Evolutionary conservation across 2,797 vertebrate species (phyloP).

Genomic region (Enteromius fasciolatus): DNA sequence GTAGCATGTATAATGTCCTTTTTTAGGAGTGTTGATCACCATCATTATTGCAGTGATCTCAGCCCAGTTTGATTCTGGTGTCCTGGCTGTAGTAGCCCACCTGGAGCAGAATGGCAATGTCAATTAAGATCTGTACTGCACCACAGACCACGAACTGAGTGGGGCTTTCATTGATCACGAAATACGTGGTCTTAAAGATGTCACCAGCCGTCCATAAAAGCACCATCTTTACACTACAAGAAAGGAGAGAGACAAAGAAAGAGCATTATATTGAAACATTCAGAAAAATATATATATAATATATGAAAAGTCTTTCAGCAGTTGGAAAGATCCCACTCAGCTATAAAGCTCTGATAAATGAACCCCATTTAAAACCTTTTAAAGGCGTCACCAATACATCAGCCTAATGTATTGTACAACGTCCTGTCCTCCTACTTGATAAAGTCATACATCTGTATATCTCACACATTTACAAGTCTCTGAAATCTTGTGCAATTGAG

Average conservation of each 20-base stretch:
- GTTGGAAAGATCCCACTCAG: neutral
- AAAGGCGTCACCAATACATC: conserved; percentile 13
- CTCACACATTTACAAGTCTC: conserved; percentile 10
- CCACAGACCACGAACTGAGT: conserved; percentile 83
- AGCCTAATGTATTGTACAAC: conserved; percentile 28
- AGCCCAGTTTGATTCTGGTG: conserved; percentile 72
- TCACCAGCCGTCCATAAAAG: conserved; percentile 82
- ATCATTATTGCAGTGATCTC: conserved; percentile 42
- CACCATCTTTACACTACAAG: conserved; percentile 84
- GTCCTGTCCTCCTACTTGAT: neutral
- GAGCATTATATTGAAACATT: neutral
- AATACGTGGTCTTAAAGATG: conserved; percentile 84
- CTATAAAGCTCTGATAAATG: conserved; percentile 42
- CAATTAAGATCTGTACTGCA: conserved; percentile 78
- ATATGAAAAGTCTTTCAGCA: neutral
- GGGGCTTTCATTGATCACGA: conserved; percentile 80
- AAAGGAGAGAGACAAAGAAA: conserved; percentile 51
- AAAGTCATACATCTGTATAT: conserved; percentile 31
- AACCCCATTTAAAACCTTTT: conserved; percentile 19
- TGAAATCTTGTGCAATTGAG: neutral
- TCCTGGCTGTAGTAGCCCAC: conserved; percentile 76
- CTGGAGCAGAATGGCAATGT: conserved; percentile 81
- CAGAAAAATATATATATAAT: neutral
- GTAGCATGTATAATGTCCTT: conserved; percentile 37
- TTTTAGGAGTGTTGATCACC: conserved; percentile 24